Percentiles rank a stretch among this genome's conserved stretches.
Conservation (phyloP, 2,797 vertebrate genomes). For the Garrulus glandarius region DNA sequence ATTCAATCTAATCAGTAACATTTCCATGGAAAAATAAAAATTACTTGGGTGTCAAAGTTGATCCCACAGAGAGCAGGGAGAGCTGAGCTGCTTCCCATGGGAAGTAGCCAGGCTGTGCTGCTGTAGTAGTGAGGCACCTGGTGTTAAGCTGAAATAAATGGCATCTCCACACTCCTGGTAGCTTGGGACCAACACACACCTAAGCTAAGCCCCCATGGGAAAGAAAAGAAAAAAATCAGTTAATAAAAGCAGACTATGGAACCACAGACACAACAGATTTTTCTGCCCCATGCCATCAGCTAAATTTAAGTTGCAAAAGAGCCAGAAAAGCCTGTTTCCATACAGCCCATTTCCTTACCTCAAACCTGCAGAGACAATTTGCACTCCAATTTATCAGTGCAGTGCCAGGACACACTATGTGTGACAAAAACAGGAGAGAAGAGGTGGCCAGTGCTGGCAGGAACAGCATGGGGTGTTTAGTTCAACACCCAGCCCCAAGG, state of each 20-base stretch:
- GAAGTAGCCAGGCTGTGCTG: neutral
- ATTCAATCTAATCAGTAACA: neutral
- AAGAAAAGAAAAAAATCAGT: neutral
- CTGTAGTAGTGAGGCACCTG: fast-evolving
- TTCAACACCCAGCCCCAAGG: neutral
- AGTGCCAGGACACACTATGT: neutral
- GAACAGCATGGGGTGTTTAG: neutral
- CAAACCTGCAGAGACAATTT: neutral
- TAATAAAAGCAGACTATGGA: neutral
- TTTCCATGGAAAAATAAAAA: neutral
- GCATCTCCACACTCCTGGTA: neutral
- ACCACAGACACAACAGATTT: neutral
- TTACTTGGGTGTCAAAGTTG: neutral
- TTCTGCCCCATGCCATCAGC: fast-evolving
- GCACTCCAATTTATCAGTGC: neutral
- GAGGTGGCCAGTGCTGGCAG: neutral
- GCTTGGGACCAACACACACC: neutral
- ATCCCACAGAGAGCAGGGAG: neutral
- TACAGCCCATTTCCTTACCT: neutral
- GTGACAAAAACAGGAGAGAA: neutral
- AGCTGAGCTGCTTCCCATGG: neutral
- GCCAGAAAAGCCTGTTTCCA: neutral
- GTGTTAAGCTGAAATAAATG: neutral
- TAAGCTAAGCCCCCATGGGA: neutral
- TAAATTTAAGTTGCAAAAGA: neutral